A percentile compares a stretch with the other conserved stretches of the same genome.
phyloP scores from a whole-genome alignment of 37 sponge, comb jelly and placozoan genomes.

The Agelas oroides region DNA sequence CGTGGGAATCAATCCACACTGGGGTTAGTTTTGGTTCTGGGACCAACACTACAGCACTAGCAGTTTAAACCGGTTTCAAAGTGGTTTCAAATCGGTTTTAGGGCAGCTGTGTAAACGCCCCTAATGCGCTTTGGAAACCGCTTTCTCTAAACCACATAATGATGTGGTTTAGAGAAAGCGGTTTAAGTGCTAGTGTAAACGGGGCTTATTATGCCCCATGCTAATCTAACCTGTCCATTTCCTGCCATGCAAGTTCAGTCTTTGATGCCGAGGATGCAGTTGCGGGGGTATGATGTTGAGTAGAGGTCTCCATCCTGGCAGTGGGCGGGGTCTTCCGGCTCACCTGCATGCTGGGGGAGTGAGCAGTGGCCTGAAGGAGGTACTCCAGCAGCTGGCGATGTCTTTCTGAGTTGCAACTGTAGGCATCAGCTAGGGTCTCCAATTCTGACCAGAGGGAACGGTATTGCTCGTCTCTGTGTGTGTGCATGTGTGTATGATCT shows the following conservation, averaged over 20 bases:
- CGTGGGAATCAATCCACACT: too few relatives aligned
- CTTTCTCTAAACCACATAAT: too few relatives aligned
- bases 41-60: too few relatives aligned
- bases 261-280: not conserved
- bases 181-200: too few relatives aligned
- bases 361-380: constrained; percentile 5
- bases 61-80: too few relatives aligned
- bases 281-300: too few relatives aligned
- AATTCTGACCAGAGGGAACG: constrained; percentile 81
- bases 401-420: constrained; percentile 57
- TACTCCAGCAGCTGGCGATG: constrained; percentile 55
- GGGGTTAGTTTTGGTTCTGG: too few relatives aligned
- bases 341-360: constrained; percentile 25
- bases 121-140: too few relatives aligned
- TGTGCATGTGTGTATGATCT: not conserved
- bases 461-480: constrained; percentile 87
- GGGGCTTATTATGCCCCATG: too few relatives aligned
- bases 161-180: too few relatives aligned
- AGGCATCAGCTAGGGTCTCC: constrained; percentile 39
- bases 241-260: constrained; percentile 14
- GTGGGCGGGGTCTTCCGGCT: constrained; percentile 22
- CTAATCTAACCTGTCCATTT: constrained; percentile 5
- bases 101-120: too few relatives aligned
- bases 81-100: too few relatives aligned
- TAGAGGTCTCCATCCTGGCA: not conserved